Evolutionary conservation across 2,113 vertebrate species (phyloP).

Genomic region (Pristiophorus japonicus): DNA sequence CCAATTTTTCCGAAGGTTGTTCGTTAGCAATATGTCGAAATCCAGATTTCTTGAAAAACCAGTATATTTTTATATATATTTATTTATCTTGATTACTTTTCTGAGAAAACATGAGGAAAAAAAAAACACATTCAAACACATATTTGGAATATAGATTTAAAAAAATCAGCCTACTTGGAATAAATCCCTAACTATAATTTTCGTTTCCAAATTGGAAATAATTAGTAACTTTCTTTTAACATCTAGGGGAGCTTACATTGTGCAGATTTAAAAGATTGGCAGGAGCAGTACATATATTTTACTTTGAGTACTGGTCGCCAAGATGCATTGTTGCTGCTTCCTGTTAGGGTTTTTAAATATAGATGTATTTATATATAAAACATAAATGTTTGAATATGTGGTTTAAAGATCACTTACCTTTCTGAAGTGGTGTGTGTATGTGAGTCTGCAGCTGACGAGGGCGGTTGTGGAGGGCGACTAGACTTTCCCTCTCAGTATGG

Average conservation of each 20-base stretch:
- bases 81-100: neutral
- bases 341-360: neutral
- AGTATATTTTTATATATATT: neutral
- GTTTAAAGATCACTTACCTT: conserved; percentile 21
- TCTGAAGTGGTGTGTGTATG: neutral
- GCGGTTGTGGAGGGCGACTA: conserved; percentile 28
- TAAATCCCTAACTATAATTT: neutral
- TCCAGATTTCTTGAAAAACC: neutral
- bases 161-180: neutral
- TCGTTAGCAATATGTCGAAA: neutral
- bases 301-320: neutral
- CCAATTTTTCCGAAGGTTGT: too few species aligned
- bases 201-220: neutral
- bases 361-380: neutral
- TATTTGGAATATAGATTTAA: neutral
- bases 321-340: neutral
- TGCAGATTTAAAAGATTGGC: neutral
- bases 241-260: neutral
- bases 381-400: neutral
- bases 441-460: neutral
- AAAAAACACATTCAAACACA: neutral
- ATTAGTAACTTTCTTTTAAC: neutral
- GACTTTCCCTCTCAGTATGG: neutral
- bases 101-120: neutral
- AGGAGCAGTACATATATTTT: neutral